Conservation (phyloP, 2,888 invertebrate genomes). For the Gibbula magus region DNA sequence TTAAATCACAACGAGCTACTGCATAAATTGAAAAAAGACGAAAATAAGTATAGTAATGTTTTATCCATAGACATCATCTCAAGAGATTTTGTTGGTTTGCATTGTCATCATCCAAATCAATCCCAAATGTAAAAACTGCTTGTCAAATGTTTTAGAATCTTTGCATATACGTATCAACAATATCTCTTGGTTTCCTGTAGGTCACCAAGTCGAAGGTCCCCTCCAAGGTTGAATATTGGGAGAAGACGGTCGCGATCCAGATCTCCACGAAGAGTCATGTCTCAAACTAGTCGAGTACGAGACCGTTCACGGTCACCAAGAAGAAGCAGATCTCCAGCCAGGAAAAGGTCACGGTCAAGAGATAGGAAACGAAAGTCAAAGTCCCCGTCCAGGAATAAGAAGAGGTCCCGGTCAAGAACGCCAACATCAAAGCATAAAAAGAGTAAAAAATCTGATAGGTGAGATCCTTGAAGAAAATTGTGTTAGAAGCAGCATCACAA, state of each 20-base stretch:
- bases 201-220: slow-evolving; percentile 41
- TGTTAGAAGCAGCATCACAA: neutral
- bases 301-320: slow-evolving; percentile 31
- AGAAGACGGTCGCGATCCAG: slow-evolving; percentile 39
- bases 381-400: slow-evolving; percentile 42
- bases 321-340: slow-evolving; percentile 38
- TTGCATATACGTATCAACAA: no score
- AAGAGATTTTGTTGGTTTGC: no score
- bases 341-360: slow-evolving; percentile 35
- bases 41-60: no score
- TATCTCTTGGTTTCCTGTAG: slow-evolving; percentile 10
- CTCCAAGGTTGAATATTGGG: slow-evolving; percentile 30
- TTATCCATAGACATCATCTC: no score
- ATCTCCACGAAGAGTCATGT: slow-evolving; percentile 28
- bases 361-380: slow-evolving; percentile 45
- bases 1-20: no score
- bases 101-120: no score
- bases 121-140: no score
- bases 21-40: no score
- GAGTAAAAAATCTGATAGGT: slow-evolving; percentile 39
- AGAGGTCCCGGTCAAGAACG: slow-evolving; percentile 55
- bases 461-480: slow-evolving; percentile 33
- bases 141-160: no score
- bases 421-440: slow-evolving; percentile 42
- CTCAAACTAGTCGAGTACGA: slow-evolving; percentile 12